phyloP scores from a whole-genome alignment of 2,888 invertebrate species.

The Diogma glabrata region DNA sequence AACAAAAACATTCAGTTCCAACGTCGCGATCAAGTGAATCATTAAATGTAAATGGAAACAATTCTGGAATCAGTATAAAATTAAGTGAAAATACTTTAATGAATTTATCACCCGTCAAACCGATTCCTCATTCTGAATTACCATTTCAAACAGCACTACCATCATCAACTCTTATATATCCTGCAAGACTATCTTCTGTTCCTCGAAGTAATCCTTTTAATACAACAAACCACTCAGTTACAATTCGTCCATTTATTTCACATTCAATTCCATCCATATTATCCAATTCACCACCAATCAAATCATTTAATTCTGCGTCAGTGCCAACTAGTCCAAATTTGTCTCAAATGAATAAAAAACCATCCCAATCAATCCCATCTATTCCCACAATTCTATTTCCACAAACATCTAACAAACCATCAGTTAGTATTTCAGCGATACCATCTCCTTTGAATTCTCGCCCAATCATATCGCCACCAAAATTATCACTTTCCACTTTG shows the following conservation, averaged over 20 bases:
- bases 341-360: background rate
- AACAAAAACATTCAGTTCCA: background rate
- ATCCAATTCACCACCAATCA: background rate
- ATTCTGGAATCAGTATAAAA: no score
- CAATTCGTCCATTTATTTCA: slow-evolving; percentile 6
- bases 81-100: background rate
- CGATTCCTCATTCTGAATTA: slow-evolving; percentile 4
- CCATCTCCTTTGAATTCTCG: background rate
- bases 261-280: slow-evolving; percentile 3
- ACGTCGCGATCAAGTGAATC: background rate
- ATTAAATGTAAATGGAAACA: slow-evolving; percentile 4
- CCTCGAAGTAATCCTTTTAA: slow-evolving; percentile 7
- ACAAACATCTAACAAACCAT: no score
- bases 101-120: slow-evolving; percentile 5
- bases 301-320: background rate
- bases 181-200: slow-evolving; percentile 4
- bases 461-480: background rate
- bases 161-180: slow-evolving; percentile 4
- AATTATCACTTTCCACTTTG: background rate
- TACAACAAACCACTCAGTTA: background rate
- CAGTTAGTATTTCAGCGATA: slow-evolving; percentile 2
- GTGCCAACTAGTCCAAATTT: background rate
- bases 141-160: slow-evolving; percentile 2
- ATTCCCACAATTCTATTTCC: no score
- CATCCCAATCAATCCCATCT: background rate